Base-by-base conservation (phyloP, 2,797 vertebrate species). In the Anisognathus igniventris region DNA sequence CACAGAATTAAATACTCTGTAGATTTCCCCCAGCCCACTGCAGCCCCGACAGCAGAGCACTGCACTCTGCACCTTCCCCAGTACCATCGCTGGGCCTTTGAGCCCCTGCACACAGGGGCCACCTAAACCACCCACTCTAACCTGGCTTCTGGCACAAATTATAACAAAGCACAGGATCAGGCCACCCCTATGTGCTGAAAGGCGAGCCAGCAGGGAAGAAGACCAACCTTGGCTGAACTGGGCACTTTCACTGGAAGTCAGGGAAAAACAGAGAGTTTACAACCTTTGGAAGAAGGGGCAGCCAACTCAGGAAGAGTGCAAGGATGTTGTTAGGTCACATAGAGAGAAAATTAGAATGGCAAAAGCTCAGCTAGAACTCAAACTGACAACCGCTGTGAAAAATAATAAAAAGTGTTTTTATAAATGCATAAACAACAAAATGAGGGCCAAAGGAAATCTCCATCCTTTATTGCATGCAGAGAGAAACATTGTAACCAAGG, bases 71-170 rank as follows among this genome's bases (percentile, higher is more conserved):
- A 56, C n/a, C 84, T 30, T 76, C 51, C 37, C 18, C 37, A 65
- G 16, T 0, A 2, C 12, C 40, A 48, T 2, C 2, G 8, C 31
- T 65, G 70, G 11, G 39, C 45, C 53, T 40, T 56, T 1, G 7
- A 86, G 23, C 12, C 24, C 37, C 54, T 33, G 45, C 39, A n/a
- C 14, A 80, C 37, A 77, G 45, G 45, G 61, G 40, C 21, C 44
- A 80, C 42, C 12, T 53, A 61, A 85, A 84, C 37, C 37, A 56
- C 5, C 1, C 50, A 44, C 39, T 80, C 40, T 4, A 74, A 28
- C 27, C 14, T 20, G 25, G 23, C 33, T 61, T 80, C 42, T 37
- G 64, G 54, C 48, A 39, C 45, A 60, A 60, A 53, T 45, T 27
- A 54, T 19, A 61, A 73, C 23, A 53, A 45, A 51, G 33, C 27